Conservation (phyloP, 2,797 vertebrate genomes). For the Schizothorax lantsangensis region DNA sequence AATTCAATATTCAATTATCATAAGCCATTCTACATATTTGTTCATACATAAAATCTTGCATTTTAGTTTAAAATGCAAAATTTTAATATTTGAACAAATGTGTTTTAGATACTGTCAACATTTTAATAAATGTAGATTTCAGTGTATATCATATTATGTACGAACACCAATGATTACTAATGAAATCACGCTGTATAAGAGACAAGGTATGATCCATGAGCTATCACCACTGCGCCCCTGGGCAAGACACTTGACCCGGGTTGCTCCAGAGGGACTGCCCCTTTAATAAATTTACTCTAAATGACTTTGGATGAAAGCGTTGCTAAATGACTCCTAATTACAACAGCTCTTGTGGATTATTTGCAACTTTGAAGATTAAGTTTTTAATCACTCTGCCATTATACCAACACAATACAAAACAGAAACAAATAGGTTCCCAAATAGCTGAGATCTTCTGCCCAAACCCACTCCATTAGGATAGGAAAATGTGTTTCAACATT, state of each 20-base stretch:
- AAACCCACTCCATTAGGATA: not conserved
- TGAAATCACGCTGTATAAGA: not conserved
- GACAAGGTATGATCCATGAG: not conserved
- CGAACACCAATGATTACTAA: not conserved
- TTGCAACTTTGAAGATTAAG: not conserved
- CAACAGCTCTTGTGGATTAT: not conserved
- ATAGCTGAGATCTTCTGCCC: not conserved
- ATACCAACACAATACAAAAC: not conserved
- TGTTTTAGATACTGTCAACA: not conserved
- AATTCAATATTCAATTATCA: not conserved
- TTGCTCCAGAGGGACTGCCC: not conserved
- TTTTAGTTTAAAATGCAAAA: too few relatives aligned
- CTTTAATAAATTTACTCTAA: constrained; percentile 8
- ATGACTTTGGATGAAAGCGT: constrained; percentile 1
- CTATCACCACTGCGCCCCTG: not conserved
- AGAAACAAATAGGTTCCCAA: not conserved
- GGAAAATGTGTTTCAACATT: not conserved
- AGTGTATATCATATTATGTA: not conserved
- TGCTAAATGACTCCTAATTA: not conserved
- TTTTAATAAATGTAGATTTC: not conserved
- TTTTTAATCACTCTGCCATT: not conserved
- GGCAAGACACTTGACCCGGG: not conserved
- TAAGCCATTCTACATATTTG: not conserved
- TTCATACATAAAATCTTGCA: not conserved
- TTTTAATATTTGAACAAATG: too few relatives aligned